Evolutionary conservation across 1,140 invertebrate genomes (phyloP), one percentile per base, ranked within the genome.

Genomic region (Melipona quadrifasciata): DNA sequence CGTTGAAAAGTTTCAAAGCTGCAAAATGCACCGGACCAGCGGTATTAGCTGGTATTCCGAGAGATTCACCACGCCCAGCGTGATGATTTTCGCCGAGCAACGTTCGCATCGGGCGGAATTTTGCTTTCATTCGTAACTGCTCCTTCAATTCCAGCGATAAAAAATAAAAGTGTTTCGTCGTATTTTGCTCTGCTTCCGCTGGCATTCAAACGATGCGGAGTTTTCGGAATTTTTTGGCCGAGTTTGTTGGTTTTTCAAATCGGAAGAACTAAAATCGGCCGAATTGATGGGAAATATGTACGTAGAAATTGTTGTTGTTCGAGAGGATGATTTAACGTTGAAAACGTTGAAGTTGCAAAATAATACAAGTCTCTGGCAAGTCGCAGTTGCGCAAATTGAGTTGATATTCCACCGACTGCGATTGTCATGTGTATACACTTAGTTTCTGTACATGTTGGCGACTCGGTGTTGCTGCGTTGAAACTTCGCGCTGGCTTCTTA

Each of bases 1-100:
- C 87, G 87, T 65, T 73, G 89, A 88, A 93, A 93, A 94, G 92
- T 94, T 94, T 94, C 92, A 92, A 94, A 94, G 94, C 90, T 94
- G 91, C 91, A 92, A 89, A 93, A 93, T 92, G 90, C 90, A 92
- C 86, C 92, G 93, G 91, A 93, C 89, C 6, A 8, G 92, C 89
- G 87, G 90, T 93, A 94, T 94, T 94, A 93, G 90, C 91, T 65
- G 81, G 88, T 90, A 81, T 82, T 67, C 77, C 34, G 68, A 82
- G 78, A 53, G 47, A 71, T 27, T 68, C 53, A 68, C 68, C 55
- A 68, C 31, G 51, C 39, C 39, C 65, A 64, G 34, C 82, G 53
- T 8, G 39, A 85, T 85, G 80, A 77, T 68, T 58, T 87, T 75
- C 80, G 64, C 64, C 76, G 77, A 71, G 65, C 71, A 64, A 55